phyloP scores from a whole-genome alignment of 2,888 invertebrate species.

The Mesoligia furuncula region DNA sequence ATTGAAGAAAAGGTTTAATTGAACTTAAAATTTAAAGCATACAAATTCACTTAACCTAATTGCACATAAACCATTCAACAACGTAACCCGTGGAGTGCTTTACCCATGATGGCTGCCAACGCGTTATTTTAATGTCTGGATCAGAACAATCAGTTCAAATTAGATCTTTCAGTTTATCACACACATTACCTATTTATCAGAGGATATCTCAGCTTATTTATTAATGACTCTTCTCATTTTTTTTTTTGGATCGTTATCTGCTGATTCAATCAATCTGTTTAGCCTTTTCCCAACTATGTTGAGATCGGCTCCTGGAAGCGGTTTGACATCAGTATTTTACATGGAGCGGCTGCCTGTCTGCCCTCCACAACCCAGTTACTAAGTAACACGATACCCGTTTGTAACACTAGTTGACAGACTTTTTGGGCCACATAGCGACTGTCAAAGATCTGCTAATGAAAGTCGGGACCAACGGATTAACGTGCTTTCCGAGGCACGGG shows the following conservation, averaged over 20 bases:
- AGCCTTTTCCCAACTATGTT: background rate
- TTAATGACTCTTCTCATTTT: background rate
- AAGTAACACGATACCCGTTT: background rate
- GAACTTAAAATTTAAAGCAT: constrained; percentile 28
- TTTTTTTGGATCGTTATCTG: background rate
- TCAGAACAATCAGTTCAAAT: background rate
- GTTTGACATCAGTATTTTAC: background rate
- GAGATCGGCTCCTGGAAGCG: background rate
- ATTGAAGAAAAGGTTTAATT: constrained; percentile 6
- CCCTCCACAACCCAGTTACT: background rate
- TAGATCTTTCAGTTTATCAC: background rate
- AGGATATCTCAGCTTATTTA: background rate
- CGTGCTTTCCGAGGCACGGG: background rate
- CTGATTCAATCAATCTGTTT: background rate
- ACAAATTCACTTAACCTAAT: constrained; percentile 43
- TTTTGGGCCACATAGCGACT: too few relatives aligned
- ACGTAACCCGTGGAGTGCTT: constrained; percentile 12
- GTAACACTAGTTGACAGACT: background rate
- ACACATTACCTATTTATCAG: too few relatives aligned
- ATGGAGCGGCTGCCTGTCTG: too few relatives aligned
- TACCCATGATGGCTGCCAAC: constrained; percentile 9
- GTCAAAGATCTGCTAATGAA: background rate
- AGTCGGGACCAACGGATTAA: background rate
- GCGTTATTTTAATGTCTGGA: background rate
- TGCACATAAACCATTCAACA: constrained; percentile 35